These are phyloP conservation scores for Megalops cyprinoides DNA, from an alignment of 2,797 vertebrate genomes.

Conservation along the genomic window DNA sequence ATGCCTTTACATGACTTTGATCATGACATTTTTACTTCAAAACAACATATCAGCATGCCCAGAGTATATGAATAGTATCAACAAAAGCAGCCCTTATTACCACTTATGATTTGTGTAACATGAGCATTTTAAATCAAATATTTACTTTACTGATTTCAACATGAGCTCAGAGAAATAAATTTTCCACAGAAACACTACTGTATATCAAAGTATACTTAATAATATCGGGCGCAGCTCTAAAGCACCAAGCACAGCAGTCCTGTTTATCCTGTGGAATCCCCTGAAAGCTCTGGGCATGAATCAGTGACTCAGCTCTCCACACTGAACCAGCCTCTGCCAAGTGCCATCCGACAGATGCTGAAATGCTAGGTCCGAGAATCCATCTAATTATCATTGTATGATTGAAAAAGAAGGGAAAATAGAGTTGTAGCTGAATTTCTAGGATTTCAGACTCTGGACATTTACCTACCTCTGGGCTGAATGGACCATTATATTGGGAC, in stretches of 20 bases:
- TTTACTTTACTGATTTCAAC: conserved; percentile 10
- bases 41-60: neutral
- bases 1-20: neutral
- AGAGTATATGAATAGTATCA: too few relatives aligned
- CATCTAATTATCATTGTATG: neutral
- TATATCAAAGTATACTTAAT: conserved; percentile 12
- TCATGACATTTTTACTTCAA: neutral
- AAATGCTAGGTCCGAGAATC: conserved; percentile 10
- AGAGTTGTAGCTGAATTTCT: too few relatives aligned
- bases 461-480: too few relatives aligned
- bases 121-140: conserved; percentile 23
- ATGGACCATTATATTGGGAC: too few relatives aligned
- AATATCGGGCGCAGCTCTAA: conserved; percentile 36
- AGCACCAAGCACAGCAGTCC: conserved; percentile 45
- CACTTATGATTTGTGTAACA: neutral
- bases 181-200: conserved; percentile 4
- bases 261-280: conserved; percentile 48
- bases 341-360: conserved; percentile 32
- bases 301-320: conserved; percentile 45
- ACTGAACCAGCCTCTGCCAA: conserved; percentile 52
- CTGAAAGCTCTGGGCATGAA: conserved; percentile 43
- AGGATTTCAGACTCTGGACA: too few relatives aligned
- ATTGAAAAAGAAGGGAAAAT: neutral
- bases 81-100: too few relatives aligned
- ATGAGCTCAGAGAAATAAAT: neutral